Conservation (phyloP, 2,113 vertebrate genomes). For the Plotosus lineatus region DNA sequence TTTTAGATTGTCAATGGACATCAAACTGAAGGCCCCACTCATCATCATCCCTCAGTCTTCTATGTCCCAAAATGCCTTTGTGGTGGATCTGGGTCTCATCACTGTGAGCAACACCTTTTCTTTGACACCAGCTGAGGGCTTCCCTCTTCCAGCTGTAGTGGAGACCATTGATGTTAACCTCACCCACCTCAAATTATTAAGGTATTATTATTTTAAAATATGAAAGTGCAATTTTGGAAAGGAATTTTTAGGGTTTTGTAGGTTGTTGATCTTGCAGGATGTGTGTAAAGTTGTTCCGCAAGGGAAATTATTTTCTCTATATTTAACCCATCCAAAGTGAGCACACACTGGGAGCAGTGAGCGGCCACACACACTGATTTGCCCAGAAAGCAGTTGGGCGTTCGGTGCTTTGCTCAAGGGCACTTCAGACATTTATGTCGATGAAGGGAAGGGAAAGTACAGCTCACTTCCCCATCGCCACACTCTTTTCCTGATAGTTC, state of each 20-base stretch:
- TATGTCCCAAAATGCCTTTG: conserved; percentile 77
- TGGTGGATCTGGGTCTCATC: conserved; percentile 92
- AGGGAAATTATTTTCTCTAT: too few species aligned
- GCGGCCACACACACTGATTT: too few species aligned
- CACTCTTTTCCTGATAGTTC: too few species aligned
- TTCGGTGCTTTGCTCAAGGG: too few species aligned
- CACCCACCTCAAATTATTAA: conserved; percentile 86
- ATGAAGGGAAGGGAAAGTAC: too few species aligned
- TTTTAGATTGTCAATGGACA: conserved; percentile 82
- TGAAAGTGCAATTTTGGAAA: background rate
- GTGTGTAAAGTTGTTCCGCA: too few species aligned
- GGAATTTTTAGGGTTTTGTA: background rate
- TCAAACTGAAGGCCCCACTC: conserved; percentile 90
- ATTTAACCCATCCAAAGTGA: too few species aligned
- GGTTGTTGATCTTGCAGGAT: background rate
- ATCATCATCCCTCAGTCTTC: conserved; percentile 90
- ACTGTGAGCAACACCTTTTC: conserved; percentile 84
- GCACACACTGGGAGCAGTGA: too few species aligned
- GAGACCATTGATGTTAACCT: conserved; percentile 88
- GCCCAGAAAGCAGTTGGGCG: too few species aligned
- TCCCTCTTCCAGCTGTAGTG: conserved; percentile 79
- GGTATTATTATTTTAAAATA: conserved; percentile 77
- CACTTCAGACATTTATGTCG: too few species aligned
- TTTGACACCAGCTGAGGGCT: conserved; percentile 70
- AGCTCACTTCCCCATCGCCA: too few species aligned